Percentiles rank a stretch among this genome's conserved stretches.
Conservation (phyloP, 2,797 vertebrate genomes). For the Arctocebus calabarensis region DNA sequence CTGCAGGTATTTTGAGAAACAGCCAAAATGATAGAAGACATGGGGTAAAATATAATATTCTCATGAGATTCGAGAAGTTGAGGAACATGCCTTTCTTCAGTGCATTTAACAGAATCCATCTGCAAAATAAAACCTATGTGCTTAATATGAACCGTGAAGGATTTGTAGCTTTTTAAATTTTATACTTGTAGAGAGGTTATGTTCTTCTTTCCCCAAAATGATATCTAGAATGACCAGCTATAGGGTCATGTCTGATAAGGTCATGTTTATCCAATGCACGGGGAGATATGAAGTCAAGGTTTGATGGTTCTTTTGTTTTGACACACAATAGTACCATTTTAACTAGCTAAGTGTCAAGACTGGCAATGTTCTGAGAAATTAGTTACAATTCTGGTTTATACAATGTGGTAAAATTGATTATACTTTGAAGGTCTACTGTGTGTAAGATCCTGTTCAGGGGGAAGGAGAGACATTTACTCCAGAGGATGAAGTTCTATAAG, state of each 20-base stretch:
- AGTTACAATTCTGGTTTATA: background rate
- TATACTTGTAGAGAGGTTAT: conserved; percentile 68
- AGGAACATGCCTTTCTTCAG: background rate
- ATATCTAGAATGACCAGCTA: background rate
- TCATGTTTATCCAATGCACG: background rate
- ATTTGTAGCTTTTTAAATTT: conserved; percentile 44
- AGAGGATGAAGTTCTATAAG: background rate
- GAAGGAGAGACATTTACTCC: background rate
- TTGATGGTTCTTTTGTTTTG: background rate
- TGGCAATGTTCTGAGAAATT: conserved; percentile 17
- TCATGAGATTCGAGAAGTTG: background rate
- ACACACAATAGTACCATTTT: background rate
- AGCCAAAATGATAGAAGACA: background rate
- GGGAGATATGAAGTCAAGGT: background rate
- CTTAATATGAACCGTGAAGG: background rate
- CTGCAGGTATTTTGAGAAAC: conserved; percentile 18
- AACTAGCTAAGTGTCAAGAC: background rate
- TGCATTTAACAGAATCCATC: background rate
- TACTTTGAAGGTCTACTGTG: background rate
- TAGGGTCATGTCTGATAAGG: background rate
- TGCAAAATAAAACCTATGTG: background rate
- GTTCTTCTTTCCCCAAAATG: conserved; percentile 42
- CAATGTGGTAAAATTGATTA: background rate
- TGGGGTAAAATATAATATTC: background rate
- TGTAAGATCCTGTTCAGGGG: background rate